Evolutionary conservation across 2,888 invertebrate genomes (phyloP), one percentile per base, ranked within the genome.

Genomic region (Drosophila pseudotalamancana): DNA sequence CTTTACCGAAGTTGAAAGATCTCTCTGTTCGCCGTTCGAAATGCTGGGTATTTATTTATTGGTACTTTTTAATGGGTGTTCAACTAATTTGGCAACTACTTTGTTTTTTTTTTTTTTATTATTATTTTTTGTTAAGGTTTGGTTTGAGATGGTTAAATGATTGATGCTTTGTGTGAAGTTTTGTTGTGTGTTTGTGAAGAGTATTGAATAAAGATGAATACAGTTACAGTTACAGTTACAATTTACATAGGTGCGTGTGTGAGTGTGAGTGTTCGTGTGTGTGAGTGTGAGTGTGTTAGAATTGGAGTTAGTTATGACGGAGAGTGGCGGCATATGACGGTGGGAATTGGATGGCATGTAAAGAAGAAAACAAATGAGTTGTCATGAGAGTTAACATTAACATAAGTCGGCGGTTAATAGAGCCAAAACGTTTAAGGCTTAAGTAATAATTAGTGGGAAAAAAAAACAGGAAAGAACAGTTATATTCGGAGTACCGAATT

Each of bases 301-400:
- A 62, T 67, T 65, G 53, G 48, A 68, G 62, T 80, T 72, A 68
- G 55, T 78, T 64, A 74, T 79, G 82, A 72, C 71, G 83, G 70
- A 87, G 74, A 69, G 61, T 73, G 66, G 60, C 72, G 75, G 76
- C 75, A 69, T 75, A 75, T 79, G 83, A 87, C 78, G 84, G 84
- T 74, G 76, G 82, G 82, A 77, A 67, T 72, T 84, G 81, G 83
- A 89, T 88, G 89, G 89, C 89, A 89, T 89, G 89, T 87, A 89
- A 89, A 68, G 66, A 68, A 68, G 68, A 68, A 72, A 88, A 87
- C 68, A 83, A 84, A 81, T 77, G 80, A 72, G 71, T 75, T 45
- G 35, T 60, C 37, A 78, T 86, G 76, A 86, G 65, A 65, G 50
- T 59, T 69, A 61, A 59, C 23, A 60, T 66, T 65, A 77, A 54